Evolutionary conservation across 2,797 vertebrate genomes (phyloP), one percentile per base, ranked within the genome.

Genomic region (Zalophus californianus): DNA sequence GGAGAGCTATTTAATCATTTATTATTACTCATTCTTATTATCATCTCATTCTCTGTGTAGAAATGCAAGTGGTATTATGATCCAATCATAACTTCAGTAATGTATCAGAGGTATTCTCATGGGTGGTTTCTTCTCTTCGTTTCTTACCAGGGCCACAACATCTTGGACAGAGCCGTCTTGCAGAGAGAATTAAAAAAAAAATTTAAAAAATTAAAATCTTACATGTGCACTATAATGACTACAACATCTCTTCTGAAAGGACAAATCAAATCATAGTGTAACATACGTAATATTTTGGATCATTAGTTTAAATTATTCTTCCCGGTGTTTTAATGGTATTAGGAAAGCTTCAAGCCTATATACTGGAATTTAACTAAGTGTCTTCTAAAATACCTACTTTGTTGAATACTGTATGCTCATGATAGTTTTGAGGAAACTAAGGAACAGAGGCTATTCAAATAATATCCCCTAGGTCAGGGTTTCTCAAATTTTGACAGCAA

Each of bases 341-440:
- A 97, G n/a, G n/a, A 89, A 93, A 60, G 25, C 3, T 96, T 86
- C 16, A 92, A 66, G 41, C 23, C 23, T 66, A 9, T 48, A 88
- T 58, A 56, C 32, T 88, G 21, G 48, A 58, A 75, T 86, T 72
- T 94, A 52, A 35, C 7, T 56, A 25, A 20, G n/a, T 60, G 13
- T 72, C 23, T 85, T 88, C 35, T 60, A 60, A 64, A 91, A 86
- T 77, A 72, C 48, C 27, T 72, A 27, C 23, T 70, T 66, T 58
- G 29, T 13, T 62, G 50, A 70, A 75, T 54, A 73, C 15, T 75
- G 13, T 1, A 75, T 44, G 50, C 7, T 9, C n/a, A 50, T 25
- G 7, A 64, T 23, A 50, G 8, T 14, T 94, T 75, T 62, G 54
- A 90, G 52, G 72, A 83, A 92, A 52, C 6, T 44, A 62, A 90